Percentiles rank a stretch among this genome's conserved stretches.
Conservation (phyloP, 2,888 invertebrate species). For the Petrolisthes cinctipes region DNA sequence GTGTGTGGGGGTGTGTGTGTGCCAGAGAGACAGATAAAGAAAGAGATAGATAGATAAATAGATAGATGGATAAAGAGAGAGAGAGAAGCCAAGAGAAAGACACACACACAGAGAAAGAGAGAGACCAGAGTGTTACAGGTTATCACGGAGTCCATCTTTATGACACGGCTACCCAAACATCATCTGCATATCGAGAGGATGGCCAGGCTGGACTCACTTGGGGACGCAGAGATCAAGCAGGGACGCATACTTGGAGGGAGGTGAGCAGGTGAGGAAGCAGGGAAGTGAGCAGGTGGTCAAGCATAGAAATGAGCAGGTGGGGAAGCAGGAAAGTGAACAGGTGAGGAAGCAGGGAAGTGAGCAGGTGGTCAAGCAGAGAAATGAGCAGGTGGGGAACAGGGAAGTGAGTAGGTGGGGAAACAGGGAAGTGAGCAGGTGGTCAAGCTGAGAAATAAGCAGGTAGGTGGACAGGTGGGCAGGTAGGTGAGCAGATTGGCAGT, state of each 20-base stretch:
- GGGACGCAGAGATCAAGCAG: background rate
- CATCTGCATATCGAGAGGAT: slow-evolving; percentile 53
- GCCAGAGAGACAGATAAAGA: background rate
- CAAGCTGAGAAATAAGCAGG: no score
- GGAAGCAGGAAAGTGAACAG: no score
- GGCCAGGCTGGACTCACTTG: slow-evolving; percentile 23
- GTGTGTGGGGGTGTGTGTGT: background rate
- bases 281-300: no score
- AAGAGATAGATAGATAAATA: background rate
- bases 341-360: background rate
- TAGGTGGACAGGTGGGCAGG: no score
- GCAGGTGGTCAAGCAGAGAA: background rate
- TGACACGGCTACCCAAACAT: slow-evolving; percentile 53
- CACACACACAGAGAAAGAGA: background rate
- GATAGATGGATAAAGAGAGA: background rate
- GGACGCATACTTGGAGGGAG: background rate
- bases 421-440: no score
- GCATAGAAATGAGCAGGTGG: no score
- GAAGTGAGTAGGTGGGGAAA: no score
- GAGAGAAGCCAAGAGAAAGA: background rate
- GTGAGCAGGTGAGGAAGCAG: background rate
- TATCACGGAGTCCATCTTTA: slow-evolving; percentile 46
- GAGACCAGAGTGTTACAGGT: slow-evolving; percentile 21
- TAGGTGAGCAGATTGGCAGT: no score
- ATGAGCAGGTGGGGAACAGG: background rate